phyloP scores from a whole-genome alignment of 2,888 invertebrate genomes.

The Calliopum simillimum region DNA sequence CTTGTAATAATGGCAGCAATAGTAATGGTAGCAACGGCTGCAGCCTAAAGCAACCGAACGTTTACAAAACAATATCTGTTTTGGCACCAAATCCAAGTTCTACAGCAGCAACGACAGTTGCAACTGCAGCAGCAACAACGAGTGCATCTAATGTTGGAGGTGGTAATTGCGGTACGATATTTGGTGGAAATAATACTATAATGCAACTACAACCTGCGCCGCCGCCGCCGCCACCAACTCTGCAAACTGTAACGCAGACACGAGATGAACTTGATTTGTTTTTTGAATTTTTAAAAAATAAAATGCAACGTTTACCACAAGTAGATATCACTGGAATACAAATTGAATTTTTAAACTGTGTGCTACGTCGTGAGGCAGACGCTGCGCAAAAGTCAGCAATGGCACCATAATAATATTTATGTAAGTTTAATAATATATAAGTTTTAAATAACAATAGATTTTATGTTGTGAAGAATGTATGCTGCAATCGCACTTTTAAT shows the following conservation, averaged over 20 bases:
- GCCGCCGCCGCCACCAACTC: conserved; percentile 22
- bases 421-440: no score
- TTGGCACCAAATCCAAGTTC: conserved; percentile 19
- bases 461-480: no score
- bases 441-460: no score
- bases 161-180: neutral
- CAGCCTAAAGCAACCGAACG: conserved; percentile 16
- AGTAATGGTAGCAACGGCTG: conserved; percentile 25
- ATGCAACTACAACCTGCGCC: conserved; percentile 48
- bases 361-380: conserved; percentile 57
- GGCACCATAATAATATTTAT: conserved; percentile 17
- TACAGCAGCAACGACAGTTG: conserved; percentile 32
- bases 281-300: conserved; percentile 63
- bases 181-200: conserved; percentile 41
- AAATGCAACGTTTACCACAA: conserved; percentile 60
- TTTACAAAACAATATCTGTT: conserved; percentile 26
- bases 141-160: conserved; percentile 33
- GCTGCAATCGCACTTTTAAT: no score
- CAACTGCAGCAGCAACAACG: conserved; percentile 41
- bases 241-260: conserved; percentile 37
- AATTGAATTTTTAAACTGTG: conserved; percentile 63
- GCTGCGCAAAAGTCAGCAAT: conserved; percentile 37
- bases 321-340: conserved; percentile 63
- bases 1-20: neutral
- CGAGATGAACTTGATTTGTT: conserved; percentile 63